These are phyloP conservation scores for Procambarus virginalis DNA, from an alignment of 1,140 invertebrate genomes.

Conservation along the genomic window DNA sequence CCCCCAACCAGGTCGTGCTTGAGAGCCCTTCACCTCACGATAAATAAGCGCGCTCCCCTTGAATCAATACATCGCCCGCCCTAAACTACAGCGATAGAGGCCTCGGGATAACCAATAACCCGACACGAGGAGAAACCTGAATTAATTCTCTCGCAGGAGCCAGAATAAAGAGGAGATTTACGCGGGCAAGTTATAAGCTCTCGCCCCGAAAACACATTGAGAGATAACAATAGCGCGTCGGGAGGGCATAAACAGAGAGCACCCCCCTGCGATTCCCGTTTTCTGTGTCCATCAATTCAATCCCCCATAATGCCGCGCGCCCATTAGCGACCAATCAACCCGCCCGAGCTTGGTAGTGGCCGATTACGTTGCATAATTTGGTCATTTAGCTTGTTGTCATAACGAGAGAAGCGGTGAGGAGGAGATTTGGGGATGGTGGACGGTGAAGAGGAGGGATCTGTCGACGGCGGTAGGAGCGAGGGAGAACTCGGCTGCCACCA, in stretches of 20 bases:
- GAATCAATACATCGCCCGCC: slow-evolving; percentile 11
- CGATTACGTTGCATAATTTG: slow-evolving; percentile 58
- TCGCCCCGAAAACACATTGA: slow-evolving; percentile 31
- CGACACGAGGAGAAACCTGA: neutral
- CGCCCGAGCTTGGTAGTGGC: slow-evolving; percentile 16
- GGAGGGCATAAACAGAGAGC: slow-evolving; percentile 24
- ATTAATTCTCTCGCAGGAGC: slow-evolving; percentile 18
- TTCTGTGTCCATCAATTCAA: slow-evolving; percentile 17
- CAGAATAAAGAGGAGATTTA: slow-evolving; percentile 21
- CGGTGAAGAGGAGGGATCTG: slow-evolving; percentile 44
- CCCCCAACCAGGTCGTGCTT: too few relatives aligned
- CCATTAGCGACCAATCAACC: slow-evolving; percentile 58
- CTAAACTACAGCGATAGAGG: neutral
- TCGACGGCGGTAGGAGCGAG: neutral
- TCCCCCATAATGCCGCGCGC: slow-evolving; percentile 40
- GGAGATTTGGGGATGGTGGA: slow-evolving; percentile 26
- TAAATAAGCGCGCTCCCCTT: too few relatives aligned
- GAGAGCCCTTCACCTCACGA: neutral
- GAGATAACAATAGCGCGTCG: slow-evolving; percentile 20
- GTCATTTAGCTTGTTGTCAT: slow-evolving; percentile 57
- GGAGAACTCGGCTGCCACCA: neutral
- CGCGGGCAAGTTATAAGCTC: slow-evolving; percentile 11
- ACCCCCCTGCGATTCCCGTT: neutral
- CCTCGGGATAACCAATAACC: neutral
- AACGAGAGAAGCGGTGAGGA: slow-evolving; percentile 22